A percentile compares a stretch with the other conserved stretches of the same genome.
These are phyloP conservation scores for Columba janthina DNA, from an alignment of 2,113 vertebrate genomes.

Conservation along the genomic window DNA sequence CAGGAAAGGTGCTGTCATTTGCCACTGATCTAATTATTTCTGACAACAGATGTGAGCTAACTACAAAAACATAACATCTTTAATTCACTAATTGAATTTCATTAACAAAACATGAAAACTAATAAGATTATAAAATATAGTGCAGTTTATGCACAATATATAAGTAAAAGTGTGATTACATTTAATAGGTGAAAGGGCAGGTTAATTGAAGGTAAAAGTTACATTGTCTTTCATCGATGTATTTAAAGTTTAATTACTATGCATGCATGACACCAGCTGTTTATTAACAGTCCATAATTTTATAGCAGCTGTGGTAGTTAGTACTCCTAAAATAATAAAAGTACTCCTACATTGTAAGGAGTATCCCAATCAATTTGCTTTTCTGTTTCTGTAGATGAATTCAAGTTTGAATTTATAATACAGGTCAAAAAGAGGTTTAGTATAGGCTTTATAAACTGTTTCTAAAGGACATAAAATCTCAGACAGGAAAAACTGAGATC, in stretches of 20 bases:
- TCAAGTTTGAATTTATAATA: background rate
- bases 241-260: background rate
- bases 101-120: constrained; percentile 56
- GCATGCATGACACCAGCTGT: background rate
- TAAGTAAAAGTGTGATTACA: background rate
- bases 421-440: background rate
- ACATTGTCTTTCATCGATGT: background rate
- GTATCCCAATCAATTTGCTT: background rate
- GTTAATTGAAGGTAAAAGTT: constrained; percentile 15
- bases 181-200: constrained; percentile 36
- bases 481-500: background rate
- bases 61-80: constrained; percentile 6
- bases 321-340: background rate
- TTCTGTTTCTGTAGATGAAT: background rate
- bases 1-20: constrained; percentile 35
- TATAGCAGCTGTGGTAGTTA: background rate
- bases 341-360: background rate
- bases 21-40: constrained; percentile 57
- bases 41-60: constrained; percentile 42
- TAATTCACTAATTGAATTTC: constrained; percentile 42
- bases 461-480: background rate
- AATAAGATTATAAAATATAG: constrained; percentile 32
- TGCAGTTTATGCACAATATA: background rate
- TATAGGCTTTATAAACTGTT: background rate
- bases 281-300: background rate